Base-by-base conservation (phyloP, 2,797 vertebrate species). In the Monodelphis domestica region DNA sequence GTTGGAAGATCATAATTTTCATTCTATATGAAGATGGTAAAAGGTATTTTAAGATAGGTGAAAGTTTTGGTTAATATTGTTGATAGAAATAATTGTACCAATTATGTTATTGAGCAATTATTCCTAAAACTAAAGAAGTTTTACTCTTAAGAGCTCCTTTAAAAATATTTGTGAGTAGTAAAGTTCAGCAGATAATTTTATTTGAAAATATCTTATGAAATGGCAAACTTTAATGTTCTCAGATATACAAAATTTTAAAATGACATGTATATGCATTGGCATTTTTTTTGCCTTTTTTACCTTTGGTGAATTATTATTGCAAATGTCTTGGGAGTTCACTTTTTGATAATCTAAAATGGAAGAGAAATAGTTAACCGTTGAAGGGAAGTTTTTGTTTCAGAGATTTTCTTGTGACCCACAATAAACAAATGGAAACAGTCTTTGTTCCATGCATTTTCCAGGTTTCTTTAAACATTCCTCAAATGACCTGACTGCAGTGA, bases 391-490 rank as follows among this genome's bases (percentile, higher is more conserved):
- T n/a, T 94, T 97, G 91, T 92, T 96, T 96, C 96, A 96, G 94
- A 97, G 97, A 96, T 96, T 95, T 95, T 91, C 59, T 95, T 95
- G 50, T 97, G 95, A 96, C 89, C 5, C 89, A 97, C 52, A 93
- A 63, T 97, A 98, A 98, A 97, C 97, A 98, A 95, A 95, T 94
- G 94, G 94, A 97, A 98, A 96, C 92, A 52, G 92, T 93, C 95
- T 89, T 78, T 93, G 63, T 88, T 97, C 91, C 94, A 84, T 96
- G 91, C 93, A 70, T 95, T 97, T 97, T 97, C 96, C 97, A 95
- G 97, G 97, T 98, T 98, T 97, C 89, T 95, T 92, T 95, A 93
- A 91, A 90, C 96, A 97, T 98, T 98, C 93, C 96, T 97, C 95
- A 91, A 97, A 87, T 94, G 97, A 98, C 97, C 97, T 97, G 95